These are phyloP conservation scores for Cygnus atratus DNA, from an alignment of 2,113 vertebrate genomes.

Conservation along the genomic window DNA sequence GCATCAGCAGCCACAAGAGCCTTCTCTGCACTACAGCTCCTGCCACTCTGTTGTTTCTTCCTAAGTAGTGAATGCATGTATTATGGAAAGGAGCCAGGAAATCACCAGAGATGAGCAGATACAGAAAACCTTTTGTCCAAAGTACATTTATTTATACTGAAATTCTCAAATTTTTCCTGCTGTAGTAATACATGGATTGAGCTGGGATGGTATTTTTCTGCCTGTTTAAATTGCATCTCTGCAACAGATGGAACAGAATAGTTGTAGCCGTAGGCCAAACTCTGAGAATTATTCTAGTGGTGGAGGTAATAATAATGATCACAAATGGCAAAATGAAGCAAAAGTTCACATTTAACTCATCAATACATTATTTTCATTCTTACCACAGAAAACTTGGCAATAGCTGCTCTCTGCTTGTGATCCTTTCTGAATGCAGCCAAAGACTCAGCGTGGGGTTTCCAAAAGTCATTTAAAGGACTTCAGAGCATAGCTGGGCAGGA, in stretches of 20 bases:
- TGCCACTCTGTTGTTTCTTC: background rate
- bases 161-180: background rate
- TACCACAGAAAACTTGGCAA: background rate
- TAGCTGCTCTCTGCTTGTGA: background rate
- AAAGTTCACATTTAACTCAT: conserved; percentile 34
- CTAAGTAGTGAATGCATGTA: background rate
- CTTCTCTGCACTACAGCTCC: background rate
- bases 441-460: background rate
- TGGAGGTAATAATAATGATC: conserved; percentile 24
- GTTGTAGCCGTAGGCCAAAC: background rate
- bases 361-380: background rate
- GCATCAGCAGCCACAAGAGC: background rate
- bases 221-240: conserved; percentile 3
- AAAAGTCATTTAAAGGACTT: conserved; percentile 17
- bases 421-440: background rate
- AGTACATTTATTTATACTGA: background rate
- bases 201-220: background rate
- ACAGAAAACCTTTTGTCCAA: background rate
- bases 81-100: background rate
- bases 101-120: background rate
- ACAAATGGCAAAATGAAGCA: conserved; percentile 4
- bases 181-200: background rate
- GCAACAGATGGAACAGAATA: conserved; percentile 34
- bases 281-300: conserved; percentile 1
- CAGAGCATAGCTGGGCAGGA: background rate